Evolutionary conservation across 2,797 vertebrate species (phyloP), one percentile per base, ranked within the genome.

Genomic region (Sebastolobus altivelis): DNA sequence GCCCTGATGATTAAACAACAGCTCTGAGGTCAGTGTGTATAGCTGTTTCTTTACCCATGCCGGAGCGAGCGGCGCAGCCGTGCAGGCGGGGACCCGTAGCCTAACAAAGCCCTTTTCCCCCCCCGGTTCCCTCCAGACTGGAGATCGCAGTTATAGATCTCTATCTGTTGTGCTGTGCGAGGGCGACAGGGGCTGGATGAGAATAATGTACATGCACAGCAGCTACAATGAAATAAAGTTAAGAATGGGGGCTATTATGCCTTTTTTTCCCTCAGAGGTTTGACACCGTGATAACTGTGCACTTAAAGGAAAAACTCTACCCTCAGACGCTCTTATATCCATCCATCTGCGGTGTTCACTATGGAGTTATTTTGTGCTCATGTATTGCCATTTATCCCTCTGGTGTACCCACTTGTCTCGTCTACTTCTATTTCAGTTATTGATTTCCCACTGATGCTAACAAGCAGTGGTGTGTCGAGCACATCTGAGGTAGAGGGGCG

Each of bases 1-100:
- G 93, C 93, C 90, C 92, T 90, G 89, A 91, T 95, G 94, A 95
- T 95, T 95, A 95, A 95, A 95, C 92, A 93, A 93, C 92, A 88
- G 92, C 92, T 89, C 89, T 88, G 87, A 90, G 92, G 92, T 94
- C 90, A 90, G 91, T 58, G 83, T 83, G 87, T 22, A 73, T 38
- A 79, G 81, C 78, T 82, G 87, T 71, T 85, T 90, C 87, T 87
- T 84, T 86, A 66, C 88, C 85, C 87, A 11, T 49, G 83, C 85
- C 69, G 87, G 71, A 83, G 82, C 66, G 43, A 4, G 87, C 65
- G 2, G 85, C 27, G 33, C 63, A 62, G 65, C 67, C 62, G 3
- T 38, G 84, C 87, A 80, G 86, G 70, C 70, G 14, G 78, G 83
- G 70, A 85, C 82, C 40, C 9, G 29, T 43, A 81, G 77, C 82